Base-by-base conservation (phyloP, 1,140 invertebrate genomes). In the Euwallacea fornicatus region DNA sequence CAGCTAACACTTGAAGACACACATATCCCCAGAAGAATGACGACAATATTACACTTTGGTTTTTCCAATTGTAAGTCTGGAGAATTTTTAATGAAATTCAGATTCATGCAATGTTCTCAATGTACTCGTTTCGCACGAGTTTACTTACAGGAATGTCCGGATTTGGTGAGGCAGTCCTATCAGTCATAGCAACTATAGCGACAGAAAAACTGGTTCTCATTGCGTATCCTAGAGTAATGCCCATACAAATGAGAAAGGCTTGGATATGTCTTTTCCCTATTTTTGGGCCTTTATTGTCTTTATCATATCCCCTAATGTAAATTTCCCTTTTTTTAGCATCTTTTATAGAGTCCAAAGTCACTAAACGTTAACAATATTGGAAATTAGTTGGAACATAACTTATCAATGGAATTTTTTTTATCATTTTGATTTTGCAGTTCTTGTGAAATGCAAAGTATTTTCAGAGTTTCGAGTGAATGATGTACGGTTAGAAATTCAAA, bases 1-100 rank as follows among this genome's bases (percentile, higher is more conserved):
- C 91, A 0, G 87, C 90, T 0, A 90, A 87, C 4, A 94, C 84
- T 81, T 81, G 80, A 8, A 86, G 83, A 0, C 83, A 60, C 2
- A 85, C 80, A 67, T 86, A 86, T 10, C 85, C 85, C 86, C 86
- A 89, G 72, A 90, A 91, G 72, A 91, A 91, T 2, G 89, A 86
- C 13, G 86, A 86, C 0, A 90, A 75, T 42, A 88, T 84, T 3
- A 85, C 50, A 7, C 85, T 84, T 74, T 86, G 78, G 69, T 60
- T 82, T 47, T 66, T 82, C 76, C 88, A 88, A 7, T 15, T 10
- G 9, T 58, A 58, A 7, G 55, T 58, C 55, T 13, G 56, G 73
- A 78, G 0, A 33, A 2, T 33, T 33, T 33, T 33, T 33, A 33
- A 33, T 33, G 1, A 33, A 33, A 33, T 33, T 33, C 21, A 33